Evolutionary conservation across 2,797 vertebrate species (phyloP).

Genomic region (Prunella strophiata): DNA sequence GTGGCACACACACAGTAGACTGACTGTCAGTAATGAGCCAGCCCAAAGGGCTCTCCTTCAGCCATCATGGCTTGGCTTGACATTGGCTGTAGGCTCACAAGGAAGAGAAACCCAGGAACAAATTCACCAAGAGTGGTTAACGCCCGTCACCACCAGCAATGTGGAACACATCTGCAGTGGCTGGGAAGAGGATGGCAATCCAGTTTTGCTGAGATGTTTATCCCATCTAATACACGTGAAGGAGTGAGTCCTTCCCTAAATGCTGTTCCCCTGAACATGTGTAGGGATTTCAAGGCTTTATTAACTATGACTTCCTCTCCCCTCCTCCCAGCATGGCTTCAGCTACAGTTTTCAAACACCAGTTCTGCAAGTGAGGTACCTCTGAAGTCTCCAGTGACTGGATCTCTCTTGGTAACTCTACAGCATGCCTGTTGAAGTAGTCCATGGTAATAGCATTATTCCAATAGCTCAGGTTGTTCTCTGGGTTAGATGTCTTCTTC

Average conservation of each 20-base stretch:
- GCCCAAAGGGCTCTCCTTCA: neutral
- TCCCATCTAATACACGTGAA: neutral
- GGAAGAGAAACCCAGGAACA: neutral
- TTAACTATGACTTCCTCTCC: neutral
- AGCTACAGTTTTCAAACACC: neutral
- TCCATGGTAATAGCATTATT: slow-evolving; percentile 99
- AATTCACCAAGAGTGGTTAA: neutral
- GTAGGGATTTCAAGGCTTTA: neutral
- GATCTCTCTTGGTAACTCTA: slow-evolving; percentile 95
- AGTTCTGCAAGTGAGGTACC: slow-evolving; percentile 75
- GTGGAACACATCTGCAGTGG: neutral
- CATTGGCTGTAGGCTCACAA: neutral
- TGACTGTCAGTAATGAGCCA: neutral
- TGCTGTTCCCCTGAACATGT: neutral
- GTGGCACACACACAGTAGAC: rapidly evolving
- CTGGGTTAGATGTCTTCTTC: slow-evolving; percentile 94
- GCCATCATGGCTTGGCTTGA: neutral
- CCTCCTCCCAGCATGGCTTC: neutral
- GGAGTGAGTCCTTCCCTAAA: neutral
- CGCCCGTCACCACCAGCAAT: rapidly evolving
- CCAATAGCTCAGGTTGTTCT: slow-evolving; percentile 99
- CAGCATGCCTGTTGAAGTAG: slow-evolving; percentile 97
- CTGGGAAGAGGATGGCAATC: neutral
- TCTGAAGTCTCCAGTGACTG: slow-evolving; percentile 94
- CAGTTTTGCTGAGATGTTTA: neutral